Conservation (phyloP, 2,888 invertebrate genomes). For the Sinodicranocentrus sp. region DNA sequence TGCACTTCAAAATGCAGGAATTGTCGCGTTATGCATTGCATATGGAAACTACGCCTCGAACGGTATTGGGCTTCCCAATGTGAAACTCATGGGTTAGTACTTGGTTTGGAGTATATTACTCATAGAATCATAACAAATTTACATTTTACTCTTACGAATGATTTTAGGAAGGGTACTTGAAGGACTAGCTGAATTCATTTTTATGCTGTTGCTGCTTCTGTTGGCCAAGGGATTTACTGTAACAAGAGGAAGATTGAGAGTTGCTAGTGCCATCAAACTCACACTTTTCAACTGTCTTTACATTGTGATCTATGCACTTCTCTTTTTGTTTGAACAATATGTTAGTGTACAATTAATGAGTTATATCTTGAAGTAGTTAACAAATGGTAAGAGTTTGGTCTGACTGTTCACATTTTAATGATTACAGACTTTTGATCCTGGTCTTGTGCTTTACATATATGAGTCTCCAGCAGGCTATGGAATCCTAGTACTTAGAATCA, state of each 20-base stretch:
- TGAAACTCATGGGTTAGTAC: slow-evolving; percentile 79
- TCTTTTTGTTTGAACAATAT: slow-evolving; percentile 90
- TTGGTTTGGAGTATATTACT: too few relatives aligned
- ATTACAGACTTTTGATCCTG: slow-evolving; percentile 90
- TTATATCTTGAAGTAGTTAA: too few relatives aligned
- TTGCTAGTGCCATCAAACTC: slow-evolving; percentile 86
- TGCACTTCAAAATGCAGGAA: slow-evolving; percentile 85
- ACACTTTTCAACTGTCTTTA: slow-evolving; percentile 89
- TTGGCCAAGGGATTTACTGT: slow-evolving; percentile 95
- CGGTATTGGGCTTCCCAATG: slow-evolving; percentile 83
- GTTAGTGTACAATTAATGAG: too few relatives aligned
- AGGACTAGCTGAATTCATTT: slow-evolving; percentile 86
- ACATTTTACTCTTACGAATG: not conserved
- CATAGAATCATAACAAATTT: too few relatives aligned
- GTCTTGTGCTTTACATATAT: slow-evolving; percentile 92
- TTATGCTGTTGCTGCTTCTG: slow-evolving; percentile 87
- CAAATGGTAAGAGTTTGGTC: too few relatives aligned
- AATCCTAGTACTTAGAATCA: slow-evolving; percentile 85
- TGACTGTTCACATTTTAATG: too few relatives aligned
- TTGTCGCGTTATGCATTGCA: slow-evolving; percentile 85
- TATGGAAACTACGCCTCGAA: slow-evolving; percentile 88
- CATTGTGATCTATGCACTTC: slow-evolving; percentile 84
- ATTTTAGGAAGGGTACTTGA: slow-evolving; percentile 84
- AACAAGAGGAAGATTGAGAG: slow-evolving; percentile 88
- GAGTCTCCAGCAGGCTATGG: slow-evolving; percentile 95